Evolutionary conservation across 2,888 invertebrate genomes (phyloP), one percentile per base, ranked within the genome.

Genomic region (Zeuzera pyrina): DNA sequence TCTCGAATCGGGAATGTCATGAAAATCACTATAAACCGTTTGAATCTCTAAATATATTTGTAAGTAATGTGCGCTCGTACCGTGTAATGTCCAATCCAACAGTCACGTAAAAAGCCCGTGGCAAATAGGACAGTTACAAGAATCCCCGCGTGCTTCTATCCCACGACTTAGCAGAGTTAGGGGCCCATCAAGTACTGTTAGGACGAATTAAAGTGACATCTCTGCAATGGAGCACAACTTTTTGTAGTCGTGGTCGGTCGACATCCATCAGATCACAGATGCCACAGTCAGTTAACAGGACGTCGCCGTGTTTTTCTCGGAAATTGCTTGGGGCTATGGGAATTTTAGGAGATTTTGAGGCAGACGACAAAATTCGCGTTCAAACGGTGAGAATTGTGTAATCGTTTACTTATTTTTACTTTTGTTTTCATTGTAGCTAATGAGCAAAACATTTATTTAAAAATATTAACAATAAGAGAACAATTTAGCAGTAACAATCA

Each of bases 191-290:
- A 61, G 68, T 70, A 68, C 71, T 64, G 69, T 72, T 71, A 72
- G 49, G 47, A 57, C 44, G 63, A 67, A 72, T 70, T 67, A 72
- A 65, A 67, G 63, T 65, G 68, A 67, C 70, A 65, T 68, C 57
- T 47, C 39, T 44, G 52, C 60, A 63, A 61, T 68, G 62, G 61
- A 32, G 33, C 33, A 25, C 25, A 25, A 12, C 25, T 12, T 13
- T 12, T 12, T 25, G 25, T 25, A 12, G 11, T 13, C 25, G 25
- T n/a, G n/a, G n/a, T 25, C 25, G 13, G 12, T 25, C 22, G 22
- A 22, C n/a, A 25, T 25, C 12, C 25, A 25, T 8, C 8, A 25
- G 12, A 25, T 12, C 5, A 25, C 10, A 25, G 13, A 12, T 13
- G 12, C 12, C 13, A 24, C 3, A 24, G 24, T 24, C 25, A 12